These are phyloP conservation scores for Epiblema foenella DNA, from an alignment of 2,888 invertebrate genomes.

Conservation along the genomic window DNA sequence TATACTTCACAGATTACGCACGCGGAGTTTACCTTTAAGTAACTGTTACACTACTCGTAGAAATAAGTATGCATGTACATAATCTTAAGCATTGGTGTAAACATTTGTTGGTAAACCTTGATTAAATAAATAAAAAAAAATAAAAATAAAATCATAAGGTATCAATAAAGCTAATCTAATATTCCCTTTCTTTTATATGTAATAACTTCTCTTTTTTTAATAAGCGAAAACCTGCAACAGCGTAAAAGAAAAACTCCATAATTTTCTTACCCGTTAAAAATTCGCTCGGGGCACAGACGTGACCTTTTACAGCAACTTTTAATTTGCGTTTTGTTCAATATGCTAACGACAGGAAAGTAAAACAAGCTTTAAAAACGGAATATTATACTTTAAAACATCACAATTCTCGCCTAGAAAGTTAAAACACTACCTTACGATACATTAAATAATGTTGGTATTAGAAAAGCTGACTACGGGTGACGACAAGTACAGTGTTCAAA, in stretches of 20 bases:
- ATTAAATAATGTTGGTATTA: conserved; percentile 37
- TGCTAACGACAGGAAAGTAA: conserved; percentile 48
- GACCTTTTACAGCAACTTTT: conserved; percentile 16
- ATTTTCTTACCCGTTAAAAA: conserved; percentile 18
- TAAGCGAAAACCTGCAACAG: not conserved
- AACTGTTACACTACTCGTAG: too few species aligned
- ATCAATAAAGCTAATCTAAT: not conserved
- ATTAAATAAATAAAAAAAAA: too few species aligned
- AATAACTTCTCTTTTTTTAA: not conserved
- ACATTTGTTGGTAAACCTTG: too few species aligned
- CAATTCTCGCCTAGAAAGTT: conserved; percentile 73
- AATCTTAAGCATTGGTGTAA: too few species aligned
- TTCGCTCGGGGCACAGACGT: conserved; percentile 12
- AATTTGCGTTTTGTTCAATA: conserved; percentile 34
- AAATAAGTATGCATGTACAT: too few species aligned
- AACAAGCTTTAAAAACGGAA: conserved; percentile 70
- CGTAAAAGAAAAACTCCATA: not conserved
- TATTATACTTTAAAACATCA: conserved; percentile 69
- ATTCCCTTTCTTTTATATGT: not conserved
- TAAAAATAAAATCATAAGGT: too few species aligned
- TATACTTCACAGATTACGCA: too few species aligned
- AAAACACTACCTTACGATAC: conserved; percentile 64
- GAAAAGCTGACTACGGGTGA: conserved; percentile 23
- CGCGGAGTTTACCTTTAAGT: too few species aligned
- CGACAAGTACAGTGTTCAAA: conserved; percentile 5